Conservation (phyloP, 2,888 invertebrate species). For the Anaspis maculata region DNA sequence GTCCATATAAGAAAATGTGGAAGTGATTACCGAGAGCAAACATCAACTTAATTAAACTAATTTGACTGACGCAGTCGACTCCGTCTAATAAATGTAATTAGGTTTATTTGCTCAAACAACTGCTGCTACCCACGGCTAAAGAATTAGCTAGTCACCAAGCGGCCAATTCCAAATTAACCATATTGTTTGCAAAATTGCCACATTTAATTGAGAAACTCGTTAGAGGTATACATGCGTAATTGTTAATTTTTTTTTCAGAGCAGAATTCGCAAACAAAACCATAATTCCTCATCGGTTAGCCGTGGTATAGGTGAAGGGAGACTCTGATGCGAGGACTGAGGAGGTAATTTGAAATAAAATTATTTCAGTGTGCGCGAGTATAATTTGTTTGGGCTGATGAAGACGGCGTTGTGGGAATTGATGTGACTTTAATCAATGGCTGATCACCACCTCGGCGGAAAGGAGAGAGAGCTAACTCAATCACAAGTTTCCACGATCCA, state of each 20-base stretch:
- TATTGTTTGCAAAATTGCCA: conserved; percentile 14
- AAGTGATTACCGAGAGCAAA: background rate
- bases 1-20: background rate
- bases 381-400: conserved; percentile 25
- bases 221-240: background rate
- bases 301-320: background rate
- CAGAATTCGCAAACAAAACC: background rate
- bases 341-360: conserved; percentile 15
- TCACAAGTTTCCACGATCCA: conserved; percentile 38
- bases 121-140: conserved; percentile 21
- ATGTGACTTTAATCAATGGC: conserved; percentile 36
- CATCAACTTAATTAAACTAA: conserved; percentile 26
- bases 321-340: background rate
- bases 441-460: conserved; percentile 27
- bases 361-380: conserved; percentile 19
- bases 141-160: conserved; percentile 18
- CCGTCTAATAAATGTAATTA: conserved; percentile 30
- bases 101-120: conserved; percentile 24
- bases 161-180: conserved; percentile 9
- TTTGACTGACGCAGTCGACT: conserved; percentile 23
- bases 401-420: conserved; percentile 30
- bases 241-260: background rate
- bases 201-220: conserved; percentile 10
- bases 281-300: background rate
- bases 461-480: conserved; percentile 31